Evolutionary conservation across 2,888 invertebrate genomes (phyloP), one percentile per base, ranked within the genome.

Genomic region (Mesochorus sp.): DNA sequence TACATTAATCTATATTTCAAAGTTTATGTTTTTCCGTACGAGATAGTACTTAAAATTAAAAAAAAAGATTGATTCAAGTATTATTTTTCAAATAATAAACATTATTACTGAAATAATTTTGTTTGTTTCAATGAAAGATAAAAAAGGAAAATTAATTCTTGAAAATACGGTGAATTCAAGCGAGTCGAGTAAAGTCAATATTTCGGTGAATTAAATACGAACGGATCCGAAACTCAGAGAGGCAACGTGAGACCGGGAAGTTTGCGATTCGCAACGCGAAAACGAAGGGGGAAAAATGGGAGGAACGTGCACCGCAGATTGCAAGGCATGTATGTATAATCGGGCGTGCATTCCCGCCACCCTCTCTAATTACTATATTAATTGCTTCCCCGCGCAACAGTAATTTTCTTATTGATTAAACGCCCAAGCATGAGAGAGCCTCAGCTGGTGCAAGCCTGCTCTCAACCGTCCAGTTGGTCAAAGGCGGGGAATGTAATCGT

Each of bases 351-450:
- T 70, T 59, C 51, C 80, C 76, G 81, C 76, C 83, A 80, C 68
- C 37, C 79, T 67, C 67, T 77, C 81, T 83, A 86, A 87, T 86
- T 84, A 83, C 85, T 84, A 82, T 84, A 87, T 86, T 86, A 86
- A 86, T 88, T 87, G 79, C 83, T 84, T 84, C 82, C 75, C 79
- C 76, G 55, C 51, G 80, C 72, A 74, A 80, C 80, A 66, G 78
- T 75, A 75, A 78, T 80, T 78, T 78, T 71, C 74, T 78, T 75
- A 78, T 78, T 78, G 74, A 78, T 78, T 78, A 78, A 78, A 78
- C 74, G 78, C 78, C 74, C 78, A 78, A 57, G 19, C 49, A n/a
- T n/a, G 55, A 42, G 34, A 55, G 62, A 49, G 49, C 59, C 44
- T 66, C 76, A 76, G 59, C 64, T 74, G 59, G 70, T 64, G 39